A percentile compares a stretch with the other conserved stretches of the same genome.
These are phyloP conservation scores for Resseliella maxima DNA, from an alignment of 2,888 invertebrate species.

Conservation along the genomic window DNA sequence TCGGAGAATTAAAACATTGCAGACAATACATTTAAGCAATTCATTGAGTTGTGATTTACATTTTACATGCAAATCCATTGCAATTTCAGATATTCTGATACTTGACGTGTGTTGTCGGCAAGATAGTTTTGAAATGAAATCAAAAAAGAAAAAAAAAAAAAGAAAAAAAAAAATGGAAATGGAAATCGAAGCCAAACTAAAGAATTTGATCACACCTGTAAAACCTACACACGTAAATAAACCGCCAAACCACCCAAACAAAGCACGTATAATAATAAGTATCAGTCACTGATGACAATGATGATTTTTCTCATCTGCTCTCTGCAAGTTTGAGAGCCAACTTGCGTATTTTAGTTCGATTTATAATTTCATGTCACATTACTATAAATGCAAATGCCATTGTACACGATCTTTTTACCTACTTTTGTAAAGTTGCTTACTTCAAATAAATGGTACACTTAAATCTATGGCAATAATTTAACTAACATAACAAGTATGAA, in stretches of 20 bases:
- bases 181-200: background rate
- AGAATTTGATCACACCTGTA: constrained; percentile 25
- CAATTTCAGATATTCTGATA: background rate
- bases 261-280: background rate
- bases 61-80: background rate
- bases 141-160: background rate
- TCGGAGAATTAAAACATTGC: no score
- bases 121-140: background rate
- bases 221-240: constrained; percentile 43
- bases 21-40: background rate
- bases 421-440: background rate
- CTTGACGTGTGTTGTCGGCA: background rate
- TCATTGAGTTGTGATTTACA: background rate
- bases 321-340: no score
- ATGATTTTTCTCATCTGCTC: background rate
- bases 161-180: background rate
- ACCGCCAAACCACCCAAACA: background rate
- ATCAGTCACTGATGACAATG: background rate
- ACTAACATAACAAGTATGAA: constrained; percentile 28
- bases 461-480: constrained; percentile 12
- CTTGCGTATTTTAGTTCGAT: background rate
- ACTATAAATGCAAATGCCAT: background rate
- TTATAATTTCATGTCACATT: background rate
- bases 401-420: background rate
- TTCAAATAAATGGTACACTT: background rate